Evolutionary conservation across 2,888 invertebrate species (phyloP).

Genomic region (Lathronympha strigana): DNA sequence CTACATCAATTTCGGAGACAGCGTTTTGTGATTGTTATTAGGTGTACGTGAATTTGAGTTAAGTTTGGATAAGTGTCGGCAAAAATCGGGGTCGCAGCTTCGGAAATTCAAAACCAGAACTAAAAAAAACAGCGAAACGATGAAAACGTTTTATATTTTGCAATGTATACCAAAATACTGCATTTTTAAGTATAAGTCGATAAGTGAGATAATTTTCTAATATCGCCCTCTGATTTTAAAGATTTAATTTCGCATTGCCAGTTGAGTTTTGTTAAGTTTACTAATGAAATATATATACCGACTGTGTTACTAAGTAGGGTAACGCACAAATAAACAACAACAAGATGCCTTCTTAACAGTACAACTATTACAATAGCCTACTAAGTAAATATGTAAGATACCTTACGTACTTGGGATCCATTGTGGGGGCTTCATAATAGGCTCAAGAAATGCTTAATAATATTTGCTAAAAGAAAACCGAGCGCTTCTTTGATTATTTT

Average conservation of each 20-base stretch:
- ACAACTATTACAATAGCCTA: slow-evolving; percentile 82
- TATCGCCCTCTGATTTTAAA: slow-evolving; percentile 55
- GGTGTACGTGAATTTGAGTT: slow-evolving; percentile 65
- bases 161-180: slow-evolving; percentile 84
- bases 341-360: slow-evolving; percentile 83
- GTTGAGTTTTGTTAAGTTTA: slow-evolving; percentile 64
- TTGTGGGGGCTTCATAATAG: slow-evolving; percentile 45
- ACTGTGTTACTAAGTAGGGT: slow-evolving; percentile 80
- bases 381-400: slow-evolving; percentile 70
- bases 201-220: slow-evolving; percentile 72
- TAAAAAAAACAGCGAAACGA: slow-evolving; percentile 70
- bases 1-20: slow-evolving; percentile 68
- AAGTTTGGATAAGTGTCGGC: slow-evolving; percentile 80
- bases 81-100: slow-evolving; percentile 61
- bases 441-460: neutral
- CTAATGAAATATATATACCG: slow-evolving; percentile 64
- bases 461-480: neutral
- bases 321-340: slow-evolving; percentile 75
- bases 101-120: slow-evolving; percentile 51
- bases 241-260: slow-evolving; percentile 71
- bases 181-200: slow-evolving; percentile 79
- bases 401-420: slow-evolving; percentile 60
- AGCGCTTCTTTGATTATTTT: neutral
- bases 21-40: slow-evolving; percentile 76
- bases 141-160: slow-evolving; percentile 66